Conservation (phyloP, 2,797 vertebrate genomes). For the Tokudaia tokunoshimensis region DNA sequence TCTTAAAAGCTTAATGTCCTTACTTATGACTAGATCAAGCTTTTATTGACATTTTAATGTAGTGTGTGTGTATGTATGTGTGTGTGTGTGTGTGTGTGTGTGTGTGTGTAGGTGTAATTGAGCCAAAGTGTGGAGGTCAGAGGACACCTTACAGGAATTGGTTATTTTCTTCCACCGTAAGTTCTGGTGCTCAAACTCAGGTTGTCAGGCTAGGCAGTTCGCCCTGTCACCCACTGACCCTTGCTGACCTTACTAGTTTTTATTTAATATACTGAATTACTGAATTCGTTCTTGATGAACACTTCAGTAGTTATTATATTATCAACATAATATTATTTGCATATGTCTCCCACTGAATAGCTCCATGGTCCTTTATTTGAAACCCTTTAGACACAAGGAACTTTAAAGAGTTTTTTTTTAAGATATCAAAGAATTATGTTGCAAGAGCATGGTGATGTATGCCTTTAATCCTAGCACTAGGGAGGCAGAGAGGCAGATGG, state of each 20-base stretch:
- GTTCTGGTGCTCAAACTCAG: neutral
- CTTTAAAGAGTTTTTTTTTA: neutral
- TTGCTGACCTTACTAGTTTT: neutral
- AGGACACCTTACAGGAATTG: neutral
- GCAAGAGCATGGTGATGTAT: neutral
- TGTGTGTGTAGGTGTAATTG: neutral
- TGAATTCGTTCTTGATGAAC: conserved; percentile 26
- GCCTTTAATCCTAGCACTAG: neutral
- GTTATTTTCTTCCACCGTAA: neutral
- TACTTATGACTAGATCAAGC: neutral
- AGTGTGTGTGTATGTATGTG: too few species aligned
- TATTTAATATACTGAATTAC: conserved; percentile 30
- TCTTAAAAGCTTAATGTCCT: neutral
- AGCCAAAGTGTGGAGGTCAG: neutral
- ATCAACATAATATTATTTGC: neutral
- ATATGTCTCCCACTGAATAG: neutral
- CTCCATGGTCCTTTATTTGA: neutral
- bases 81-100: neutral
- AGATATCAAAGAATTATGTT: conserved; percentile 1
- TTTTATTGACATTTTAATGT: neutral
- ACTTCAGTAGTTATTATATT: neutral
- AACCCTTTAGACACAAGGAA: neutral
- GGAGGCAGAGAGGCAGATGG: neutral
- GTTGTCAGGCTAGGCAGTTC: neutral
- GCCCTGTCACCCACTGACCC: neutral